Evolutionary conservation across 2,888 invertebrate genomes (phyloP), one percentile per base, ranked within the genome.

Genomic region (Flexamia atlantica): DNA sequence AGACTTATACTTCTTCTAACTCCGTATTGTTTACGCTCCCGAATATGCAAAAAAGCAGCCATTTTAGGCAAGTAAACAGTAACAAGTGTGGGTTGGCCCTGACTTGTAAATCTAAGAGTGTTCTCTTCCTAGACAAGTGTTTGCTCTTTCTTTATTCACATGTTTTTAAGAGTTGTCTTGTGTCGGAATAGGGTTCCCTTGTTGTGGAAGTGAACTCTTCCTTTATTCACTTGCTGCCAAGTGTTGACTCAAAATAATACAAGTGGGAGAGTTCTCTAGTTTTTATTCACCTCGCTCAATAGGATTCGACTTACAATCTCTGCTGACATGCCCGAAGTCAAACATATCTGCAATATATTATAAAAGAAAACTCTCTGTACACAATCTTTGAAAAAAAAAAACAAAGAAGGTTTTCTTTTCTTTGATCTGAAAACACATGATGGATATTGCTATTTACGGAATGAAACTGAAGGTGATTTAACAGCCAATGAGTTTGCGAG

Each of bases 1-100:
- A 68, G 81, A 64, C 60, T 81, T 64, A 81, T 81, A 64, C 36
- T 28, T 40, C 81, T 32, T 14, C 81, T 14, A 40, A 36, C 68
- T 64, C 60, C 36, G 25, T 81, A 81, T 20, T 42, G 68, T 64
- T 81, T 81, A 10, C 17, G 23, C 7, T 57, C 57, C 5, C 57
- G 57, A 20, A 57, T 20, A 23, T 57, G 20, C 57, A 57, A 23
- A 57, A 57, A 57, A 23, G 57, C 57, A 57, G 57, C 57, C 57
- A 57, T 57, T 57, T 57, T 57, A 20, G 57, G 20, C 57, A 57
- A 57, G 57, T 57, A 25, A 20, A 23, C 23, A 23, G 20, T 20
- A 23, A 23, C 57, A 57, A 57, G 57, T 5, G 23, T 57, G 57
- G 57, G 57, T 20, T 57, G 23, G 25, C 5, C 23, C 23, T 57